Conservation (phyloP, 2,797 vertebrate species). For the Scyliorhinus canicula region DNA sequence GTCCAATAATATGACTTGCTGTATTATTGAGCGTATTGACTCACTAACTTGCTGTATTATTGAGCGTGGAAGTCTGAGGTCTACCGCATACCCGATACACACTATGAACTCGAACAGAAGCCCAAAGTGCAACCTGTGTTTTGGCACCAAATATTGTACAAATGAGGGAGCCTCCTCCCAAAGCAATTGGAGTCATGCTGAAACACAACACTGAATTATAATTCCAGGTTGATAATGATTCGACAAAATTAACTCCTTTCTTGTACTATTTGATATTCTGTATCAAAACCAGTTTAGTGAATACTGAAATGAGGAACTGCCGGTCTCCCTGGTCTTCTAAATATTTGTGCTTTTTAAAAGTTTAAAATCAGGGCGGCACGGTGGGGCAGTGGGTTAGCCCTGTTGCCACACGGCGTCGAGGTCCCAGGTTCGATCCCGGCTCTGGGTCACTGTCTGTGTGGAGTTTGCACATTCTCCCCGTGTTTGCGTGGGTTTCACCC, state of each 20-base stretch:
- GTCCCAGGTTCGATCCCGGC: no score
- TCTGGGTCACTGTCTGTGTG: no score
- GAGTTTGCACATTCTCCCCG: no score
- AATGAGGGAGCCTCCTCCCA: not conserved
- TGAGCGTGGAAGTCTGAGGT: not conserved
- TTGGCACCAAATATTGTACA: not conserved
- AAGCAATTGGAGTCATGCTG: not conserved
- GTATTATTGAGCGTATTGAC: not conserved
- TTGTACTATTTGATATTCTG: not conserved
- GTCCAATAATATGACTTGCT: not conserved
- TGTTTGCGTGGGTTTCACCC: no score
- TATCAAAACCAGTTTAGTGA: not conserved
- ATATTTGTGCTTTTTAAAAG: constrained; percentile 23
- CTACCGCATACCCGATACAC: not conserved
- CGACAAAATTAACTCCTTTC: not conserved
- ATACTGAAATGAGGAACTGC: not conserved
- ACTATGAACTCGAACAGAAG: not conserved
- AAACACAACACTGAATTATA: not conserved
- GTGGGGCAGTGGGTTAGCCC: no score
- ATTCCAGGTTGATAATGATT: not conserved
- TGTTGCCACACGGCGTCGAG: no score
- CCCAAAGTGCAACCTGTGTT: not conserved
- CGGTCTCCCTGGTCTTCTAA: not conserved
- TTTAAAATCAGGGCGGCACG: constrained; percentile 57
- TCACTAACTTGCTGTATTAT: not conserved